A percentile compares a stretch with the other conserved stretches of the same genome.
These are phyloP conservation scores for Heliothis subflexa DNA, from an alignment of 1,140 invertebrate genomes.

Conservation along the genomic window DNA sequence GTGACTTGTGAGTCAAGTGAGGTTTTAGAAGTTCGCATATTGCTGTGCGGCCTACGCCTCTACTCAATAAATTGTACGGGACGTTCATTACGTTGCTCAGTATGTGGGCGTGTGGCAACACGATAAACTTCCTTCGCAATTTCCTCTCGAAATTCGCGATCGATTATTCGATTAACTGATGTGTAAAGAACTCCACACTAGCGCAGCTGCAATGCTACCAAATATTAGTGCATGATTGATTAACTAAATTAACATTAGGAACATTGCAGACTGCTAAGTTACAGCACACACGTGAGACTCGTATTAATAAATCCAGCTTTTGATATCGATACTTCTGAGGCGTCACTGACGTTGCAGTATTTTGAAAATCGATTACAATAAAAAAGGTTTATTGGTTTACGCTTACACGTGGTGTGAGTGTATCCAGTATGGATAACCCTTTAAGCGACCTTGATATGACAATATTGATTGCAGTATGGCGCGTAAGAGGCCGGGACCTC, in stretches of 20 bases:
- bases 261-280: not conserved
- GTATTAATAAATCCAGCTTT: no score
- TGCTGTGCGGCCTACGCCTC: not conserved
- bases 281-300: no score
- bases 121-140: conserved; percentile 38
- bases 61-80: conserved; percentile 14
- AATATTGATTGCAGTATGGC: conserved; percentile 42
- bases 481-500: conserved; percentile 33
- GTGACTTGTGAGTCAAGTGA: not conserved
- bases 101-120: conserved; percentile 32
- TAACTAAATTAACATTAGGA: not conserved
- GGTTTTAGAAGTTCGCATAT: not conserved
- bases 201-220: not conserved
- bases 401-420: not conserved
- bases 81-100: not conserved
- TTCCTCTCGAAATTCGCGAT: conserved; percentile 25
- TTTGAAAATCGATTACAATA: no score
- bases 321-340: no score
- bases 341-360: no score
- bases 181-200: conserved; percentile 4
- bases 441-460: conserved; percentile 34
- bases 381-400: no score
- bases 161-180: conserved; percentile 9
- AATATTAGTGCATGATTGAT: not conserved
- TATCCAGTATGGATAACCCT: not conserved